Evolutionary conservation across 2,888 invertebrate species (phyloP).

Genomic region (Trichogramma evanescens): DNA sequence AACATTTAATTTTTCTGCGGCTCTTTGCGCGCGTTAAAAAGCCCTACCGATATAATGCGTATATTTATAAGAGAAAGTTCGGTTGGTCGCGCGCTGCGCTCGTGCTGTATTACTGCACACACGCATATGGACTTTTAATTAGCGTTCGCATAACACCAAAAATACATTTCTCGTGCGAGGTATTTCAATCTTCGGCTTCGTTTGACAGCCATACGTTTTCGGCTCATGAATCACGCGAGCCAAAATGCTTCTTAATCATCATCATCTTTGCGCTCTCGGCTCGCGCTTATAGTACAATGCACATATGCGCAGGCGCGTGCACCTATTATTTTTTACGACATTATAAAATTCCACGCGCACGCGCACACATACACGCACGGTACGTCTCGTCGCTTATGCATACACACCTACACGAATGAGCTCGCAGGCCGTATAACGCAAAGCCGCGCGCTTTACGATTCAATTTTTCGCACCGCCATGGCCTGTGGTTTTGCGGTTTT

Average conservation of each 20-base stretch:
- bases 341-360: slow-evolving; percentile 10
- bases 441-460: slow-evolving; percentile 14
- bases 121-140: slow-evolving; percentile 2
- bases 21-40: no score
- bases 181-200: slow-evolving; percentile 15
- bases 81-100: no score
- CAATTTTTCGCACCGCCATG: slow-evolving; percentile 17
- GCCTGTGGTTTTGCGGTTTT: slow-evolving; percentile 20
- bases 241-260: slow-evolving; percentile 19
- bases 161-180: slow-evolving; percentile 7
- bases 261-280: not conserved
- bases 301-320: not conserved
- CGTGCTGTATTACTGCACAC: no score
- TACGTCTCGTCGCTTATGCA: not conserved
- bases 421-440: no score
- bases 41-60: no score
- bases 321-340: slow-evolving; percentile 15
- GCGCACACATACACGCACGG: not conserved
- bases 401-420: no score
- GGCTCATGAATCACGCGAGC: slow-evolving; percentile 12
- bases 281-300: not conserved
- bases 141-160: not conserved
- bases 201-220: slow-evolving; percentile 11
- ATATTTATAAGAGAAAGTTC: no score
- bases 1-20: no score